Evolutionary conservation across 2,888 invertebrate genomes (phyloP).

Genomic region (Leptinotarsa haldemani): DNA sequence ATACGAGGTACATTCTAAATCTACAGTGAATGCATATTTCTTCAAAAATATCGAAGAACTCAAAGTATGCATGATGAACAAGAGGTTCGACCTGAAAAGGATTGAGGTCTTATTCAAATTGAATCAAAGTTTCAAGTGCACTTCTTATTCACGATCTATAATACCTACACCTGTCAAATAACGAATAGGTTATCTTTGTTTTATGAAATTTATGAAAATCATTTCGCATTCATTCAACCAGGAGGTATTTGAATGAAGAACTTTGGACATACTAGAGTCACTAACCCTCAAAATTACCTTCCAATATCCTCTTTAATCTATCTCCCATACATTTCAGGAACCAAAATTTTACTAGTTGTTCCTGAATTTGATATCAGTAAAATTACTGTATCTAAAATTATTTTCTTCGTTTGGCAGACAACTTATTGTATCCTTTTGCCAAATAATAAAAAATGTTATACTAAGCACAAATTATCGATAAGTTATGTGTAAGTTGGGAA

Average conservation of each 20-base stretch:
- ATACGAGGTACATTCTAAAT: no score
- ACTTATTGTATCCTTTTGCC: slow-evolving; percentile 43
- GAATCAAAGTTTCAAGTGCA: no score
- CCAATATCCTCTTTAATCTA: slow-evolving; percentile 1
- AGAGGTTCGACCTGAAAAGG: no score
- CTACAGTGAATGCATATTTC: no score
- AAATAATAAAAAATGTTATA: slow-evolving; percentile 45
- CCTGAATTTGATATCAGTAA: background rate
- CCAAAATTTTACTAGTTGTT: background rate
- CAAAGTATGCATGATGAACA: no score
- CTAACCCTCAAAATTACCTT: background rate
- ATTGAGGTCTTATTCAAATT: no score
- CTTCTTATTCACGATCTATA: no score
- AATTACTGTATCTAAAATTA: slow-evolving; percentile 6
- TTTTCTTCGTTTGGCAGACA: slow-evolving; percentile 24
- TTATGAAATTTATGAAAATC: background rate
- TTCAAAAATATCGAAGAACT: no score
- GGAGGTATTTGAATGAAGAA: background rate
- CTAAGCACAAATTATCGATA: slow-evolving; percentile 63
- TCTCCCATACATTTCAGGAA: background rate
- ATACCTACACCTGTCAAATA: no score
- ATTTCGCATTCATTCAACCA: background rate
- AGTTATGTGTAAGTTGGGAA: slow-evolving; percentile 54
- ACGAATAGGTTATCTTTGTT: slow-evolving; percentile 5
- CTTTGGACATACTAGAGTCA: no score